Evolutionary conservation across 2,888 invertebrate species (phyloP).

Genomic region (Deilephila elpenor): DNA sequence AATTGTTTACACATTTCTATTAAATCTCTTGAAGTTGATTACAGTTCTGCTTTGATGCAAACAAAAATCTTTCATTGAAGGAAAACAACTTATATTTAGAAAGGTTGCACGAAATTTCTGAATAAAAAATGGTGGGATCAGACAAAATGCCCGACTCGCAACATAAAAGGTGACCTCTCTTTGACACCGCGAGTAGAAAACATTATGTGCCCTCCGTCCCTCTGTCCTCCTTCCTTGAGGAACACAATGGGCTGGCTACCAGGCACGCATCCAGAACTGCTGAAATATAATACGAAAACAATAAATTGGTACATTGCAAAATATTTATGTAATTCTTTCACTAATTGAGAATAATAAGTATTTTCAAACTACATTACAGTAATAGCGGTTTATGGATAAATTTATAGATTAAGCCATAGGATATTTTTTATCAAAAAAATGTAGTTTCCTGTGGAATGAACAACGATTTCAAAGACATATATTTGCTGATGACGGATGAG

Average conservation of each 20-base stretch:
- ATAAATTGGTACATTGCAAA: too few species aligned
- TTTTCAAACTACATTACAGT: too few species aligned
- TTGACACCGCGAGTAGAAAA: conserved; percentile 48
- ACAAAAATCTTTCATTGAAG: conserved; percentile 3
- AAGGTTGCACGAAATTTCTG: conserved; percentile 28
- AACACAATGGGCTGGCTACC: conserved; percentile 22
- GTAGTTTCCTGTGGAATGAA: too few species aligned
- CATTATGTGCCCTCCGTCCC: conserved; percentile 30
- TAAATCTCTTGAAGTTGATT: not conserved
- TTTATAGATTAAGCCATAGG: too few species aligned
- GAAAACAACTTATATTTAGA: conserved; percentile 2
- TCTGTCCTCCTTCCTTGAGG: conserved; percentile 28
- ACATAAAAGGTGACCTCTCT: conserved; percentile 65
- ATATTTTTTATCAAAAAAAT: too few species aligned
- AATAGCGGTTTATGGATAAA: too few species aligned
- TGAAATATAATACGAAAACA: not conserved
- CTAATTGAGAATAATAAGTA: too few species aligned
- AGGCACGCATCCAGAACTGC: conserved; percentile 19
- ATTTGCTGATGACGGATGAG: too few species aligned
- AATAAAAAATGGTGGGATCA: conserved; percentile 37
- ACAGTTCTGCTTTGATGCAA: not conserved
- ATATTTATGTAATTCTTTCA: too few species aligned
- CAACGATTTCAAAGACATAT: too few species aligned
- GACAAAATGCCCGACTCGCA: conserved; percentile 43
- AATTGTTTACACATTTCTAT: not conserved